Evolutionary conservation across 2,797 vertebrate genomes (phyloP), one percentile per base, ranked within the genome.

Genomic region (Bufotes viridis): DNA sequence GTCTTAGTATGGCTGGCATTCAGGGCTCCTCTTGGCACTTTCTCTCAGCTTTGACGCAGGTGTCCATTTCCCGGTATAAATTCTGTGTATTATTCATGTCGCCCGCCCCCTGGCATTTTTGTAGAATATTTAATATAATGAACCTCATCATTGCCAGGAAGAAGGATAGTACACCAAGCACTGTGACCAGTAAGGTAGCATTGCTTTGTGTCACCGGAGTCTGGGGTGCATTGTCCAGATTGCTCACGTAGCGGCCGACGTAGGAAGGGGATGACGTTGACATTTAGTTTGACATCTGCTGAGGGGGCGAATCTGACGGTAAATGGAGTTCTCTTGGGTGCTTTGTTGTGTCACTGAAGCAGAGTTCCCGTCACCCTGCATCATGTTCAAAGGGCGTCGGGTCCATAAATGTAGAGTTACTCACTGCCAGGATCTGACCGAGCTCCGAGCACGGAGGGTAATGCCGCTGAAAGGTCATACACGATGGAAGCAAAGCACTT

Each of bases 41-140:
- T 49, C 10, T 53, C 2, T 14, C 42, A 0, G 13, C 4, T 63
- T 4, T 79, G 76, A 67, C 42, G 61, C 61, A 86, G 76, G 60
- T 80, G 85, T 80, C 53, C 55, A 3, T 57, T 34, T 69, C 17
- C 76, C 24, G 42, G 49, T 65, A 82, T 67, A 15, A 67, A 15
- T 10, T 53, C 49, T 58, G 55, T 87, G 70, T 51, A 82, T 76
- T 83, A 83, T 83, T 87, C 78, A 87, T 67, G 58, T 13, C 2
- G 20, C 53, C 49, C 8, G 20, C n/a, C 55, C 4, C 26, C 53
- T 12, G 20, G 26, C 34, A 18, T 70, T n/a, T 69, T 55, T 34
- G 53, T 3, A 10, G 24, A 18, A 57, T 29, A 42, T n/a, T 8
- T 18, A 9, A 24, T 80, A 34, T 13, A 24, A 57, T 67, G 72